Conservation (phyloP, 2,888 invertebrate species). For the Clistopyga incitator region DNA sequence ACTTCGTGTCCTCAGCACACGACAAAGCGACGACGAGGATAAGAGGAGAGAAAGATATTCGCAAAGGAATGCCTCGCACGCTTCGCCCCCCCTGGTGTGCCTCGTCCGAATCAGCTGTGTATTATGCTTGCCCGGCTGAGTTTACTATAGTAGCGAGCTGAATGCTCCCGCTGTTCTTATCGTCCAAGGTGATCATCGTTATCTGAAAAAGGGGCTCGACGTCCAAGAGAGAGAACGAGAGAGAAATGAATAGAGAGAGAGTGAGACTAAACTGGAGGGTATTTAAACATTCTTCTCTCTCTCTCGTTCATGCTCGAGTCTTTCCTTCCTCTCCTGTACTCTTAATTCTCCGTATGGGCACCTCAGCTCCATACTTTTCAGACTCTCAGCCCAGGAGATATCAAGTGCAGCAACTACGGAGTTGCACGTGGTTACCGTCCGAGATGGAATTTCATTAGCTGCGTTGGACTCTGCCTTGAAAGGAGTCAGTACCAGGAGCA, state of each 20-base stretch:
- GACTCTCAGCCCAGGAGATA: conserved; percentile 18
- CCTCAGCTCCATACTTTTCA: conserved; percentile 25
- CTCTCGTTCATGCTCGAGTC: conserved; percentile 31
- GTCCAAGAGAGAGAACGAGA: neutral
- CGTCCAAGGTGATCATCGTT: conserved; percentile 73
- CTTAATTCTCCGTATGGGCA: conserved; percentile 27
- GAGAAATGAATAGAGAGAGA: neutral
- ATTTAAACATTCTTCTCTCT: conserved; percentile 53
- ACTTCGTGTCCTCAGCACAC: conserved; percentile 44
- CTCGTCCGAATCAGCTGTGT: conserved; percentile 68
- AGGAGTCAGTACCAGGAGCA: conserved; percentile 15
- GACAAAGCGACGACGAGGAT: conserved; percentile 20
- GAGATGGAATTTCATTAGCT: conserved; percentile 1
- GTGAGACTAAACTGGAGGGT: neutral
- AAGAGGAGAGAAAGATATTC: conserved; percentile 54
- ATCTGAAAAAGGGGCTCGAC: conserved; percentile 72
- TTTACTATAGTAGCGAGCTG: conserved; percentile 62
- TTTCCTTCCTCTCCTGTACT: conserved; percentile 60
- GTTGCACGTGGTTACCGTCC: conserved; percentile 37
- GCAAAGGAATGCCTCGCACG: conserved; percentile 50
- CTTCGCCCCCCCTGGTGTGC: conserved; percentile 19
- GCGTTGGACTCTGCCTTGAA: conserved; percentile 31
- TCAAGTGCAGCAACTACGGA: conserved; percentile 40
- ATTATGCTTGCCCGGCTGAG: conserved; percentile 53
- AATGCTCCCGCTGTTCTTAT: conserved; percentile 65